phyloP scores from a whole-genome alignment of 2,888 invertebrate species.

The Mimachlamys varia region DNA sequence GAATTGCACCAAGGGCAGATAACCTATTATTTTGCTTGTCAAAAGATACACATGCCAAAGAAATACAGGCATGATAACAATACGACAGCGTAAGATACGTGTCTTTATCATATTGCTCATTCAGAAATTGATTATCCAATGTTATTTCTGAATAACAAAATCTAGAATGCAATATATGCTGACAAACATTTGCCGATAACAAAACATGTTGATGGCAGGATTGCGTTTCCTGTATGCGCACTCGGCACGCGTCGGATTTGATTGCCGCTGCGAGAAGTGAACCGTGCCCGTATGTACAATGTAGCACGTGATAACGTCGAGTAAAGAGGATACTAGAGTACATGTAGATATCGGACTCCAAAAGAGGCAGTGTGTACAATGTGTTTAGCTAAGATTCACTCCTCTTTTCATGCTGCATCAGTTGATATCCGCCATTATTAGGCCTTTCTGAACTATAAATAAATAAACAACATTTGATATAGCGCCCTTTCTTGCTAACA shows the following conservation, averaged over 20 bases:
- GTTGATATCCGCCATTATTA: neutral
- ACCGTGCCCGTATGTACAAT: too few species aligned
- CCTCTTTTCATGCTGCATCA: neutral
- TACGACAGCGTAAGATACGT: neutral
- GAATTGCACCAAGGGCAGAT: neutral
- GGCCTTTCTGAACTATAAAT: neutral
- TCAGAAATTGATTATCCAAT: neutral
- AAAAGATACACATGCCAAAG: neutral
- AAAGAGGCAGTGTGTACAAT: neutral
- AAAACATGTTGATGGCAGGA: neutral
- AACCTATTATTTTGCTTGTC: neutral
- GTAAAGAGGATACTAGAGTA: neutral
- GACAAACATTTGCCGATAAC: neutral
- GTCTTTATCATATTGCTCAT: neutral
- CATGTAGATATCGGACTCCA: neutral
- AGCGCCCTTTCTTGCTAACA: too few species aligned
- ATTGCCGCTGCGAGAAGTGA: neutral
- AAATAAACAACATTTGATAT: too few species aligned
- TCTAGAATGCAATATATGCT: neutral
- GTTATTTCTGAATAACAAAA: neutral
- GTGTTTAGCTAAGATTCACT: too few species aligned
- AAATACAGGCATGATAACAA: neutral
- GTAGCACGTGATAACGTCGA: neutral
- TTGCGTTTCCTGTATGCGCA: slow-evolving; percentile 5
- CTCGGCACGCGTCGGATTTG: neutral